Conservation (phyloP, 2,797 vertebrate genomes). For the Dendrocincla tyrannina region DNA sequence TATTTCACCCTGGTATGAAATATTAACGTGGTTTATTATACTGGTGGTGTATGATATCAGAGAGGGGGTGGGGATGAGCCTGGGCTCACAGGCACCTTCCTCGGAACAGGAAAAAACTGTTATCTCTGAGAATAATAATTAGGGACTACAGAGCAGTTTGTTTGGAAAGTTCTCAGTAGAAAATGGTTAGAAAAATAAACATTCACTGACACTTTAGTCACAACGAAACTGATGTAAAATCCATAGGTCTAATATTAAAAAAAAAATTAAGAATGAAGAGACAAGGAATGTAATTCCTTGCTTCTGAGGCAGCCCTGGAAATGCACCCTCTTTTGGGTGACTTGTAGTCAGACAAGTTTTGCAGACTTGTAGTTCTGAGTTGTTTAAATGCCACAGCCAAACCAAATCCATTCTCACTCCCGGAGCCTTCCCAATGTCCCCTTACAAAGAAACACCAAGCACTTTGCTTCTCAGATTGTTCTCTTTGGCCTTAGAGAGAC, state of each 20-base stretch:
- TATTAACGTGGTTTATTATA: constrained; percentile 93
- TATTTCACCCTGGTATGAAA: constrained; percentile 94
- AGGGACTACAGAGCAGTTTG: background rate
- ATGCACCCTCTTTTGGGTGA: rapidly evolving
- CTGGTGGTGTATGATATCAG: constrained; percentile 73
- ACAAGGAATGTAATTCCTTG: background rate
- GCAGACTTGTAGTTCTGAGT: background rate
- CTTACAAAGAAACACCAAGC: background rate
- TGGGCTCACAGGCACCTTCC: background rate
- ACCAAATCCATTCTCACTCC: background rate
- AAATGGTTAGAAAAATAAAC: constrained; percentile 63
- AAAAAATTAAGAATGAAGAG: background rate
- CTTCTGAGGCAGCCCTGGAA: background rate
- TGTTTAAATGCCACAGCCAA: background rate
- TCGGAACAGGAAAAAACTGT: background rate
- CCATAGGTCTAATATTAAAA: background rate
- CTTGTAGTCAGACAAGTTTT: too few species aligned
- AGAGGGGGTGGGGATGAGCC: constrained; percentile 39
- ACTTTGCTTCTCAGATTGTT: background rate
- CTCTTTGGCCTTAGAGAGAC: background rate
- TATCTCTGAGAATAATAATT: constrained; percentile 20
- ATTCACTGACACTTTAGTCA: background rate
- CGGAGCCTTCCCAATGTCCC: background rate
- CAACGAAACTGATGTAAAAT: background rate
- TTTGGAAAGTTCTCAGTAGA: constrained; percentile 43